Base-by-base conservation (phyloP, 2,888 invertebrate species). In the Apotomis turbidana region DNA sequence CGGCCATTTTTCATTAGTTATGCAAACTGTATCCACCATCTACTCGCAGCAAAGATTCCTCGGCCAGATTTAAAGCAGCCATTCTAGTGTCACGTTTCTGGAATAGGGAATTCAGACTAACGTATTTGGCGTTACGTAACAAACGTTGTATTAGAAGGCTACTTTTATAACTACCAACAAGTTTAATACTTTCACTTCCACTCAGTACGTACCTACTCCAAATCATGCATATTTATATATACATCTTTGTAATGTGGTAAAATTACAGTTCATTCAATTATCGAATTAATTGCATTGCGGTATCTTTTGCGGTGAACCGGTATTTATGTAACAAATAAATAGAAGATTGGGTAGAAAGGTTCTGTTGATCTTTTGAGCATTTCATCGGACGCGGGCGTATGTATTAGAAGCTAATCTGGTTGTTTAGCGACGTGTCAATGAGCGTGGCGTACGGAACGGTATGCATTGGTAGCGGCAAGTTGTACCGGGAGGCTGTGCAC, bases 401-500 rank as follows among this genome's bases (percentile, higher is more conserved):
- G 77, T 79, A 81, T 83, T 83, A 83, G 78, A 79, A 81, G 81
- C 76, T 83, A 83, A 82, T 82, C 58, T 54, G 15, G 60, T 12
- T 70, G 70, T 70, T 68, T 57, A 51, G 71, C 76, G 77, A 76
- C 77, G 81, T 83, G 82, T 83, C 83, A 83, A 83, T 83, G 83
- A 85, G 80, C 84, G 79, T 82, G 79, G 83, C 81, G 83, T 84
- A 46, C 60, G 61, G 55, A 51, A 62, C 68, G 69, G 73, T 70
- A 66, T 70, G 85, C 85, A 86, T 87, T 86, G 84, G 85, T 82
- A 80, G 73, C 78, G 77, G 84, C 84, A 81, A 83, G 84, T 84
- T 79, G 83, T 70, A 71, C 76, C 78, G 79, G 81, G 85, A 88
- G 87, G 86, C 86, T 86, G 87, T 80, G 86, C 86, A 77, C 79